These are phyloP conservation scores for Helogale parvula DNA, from an alignment of 2,113 vertebrate species.

Conservation along the genomic window DNA sequence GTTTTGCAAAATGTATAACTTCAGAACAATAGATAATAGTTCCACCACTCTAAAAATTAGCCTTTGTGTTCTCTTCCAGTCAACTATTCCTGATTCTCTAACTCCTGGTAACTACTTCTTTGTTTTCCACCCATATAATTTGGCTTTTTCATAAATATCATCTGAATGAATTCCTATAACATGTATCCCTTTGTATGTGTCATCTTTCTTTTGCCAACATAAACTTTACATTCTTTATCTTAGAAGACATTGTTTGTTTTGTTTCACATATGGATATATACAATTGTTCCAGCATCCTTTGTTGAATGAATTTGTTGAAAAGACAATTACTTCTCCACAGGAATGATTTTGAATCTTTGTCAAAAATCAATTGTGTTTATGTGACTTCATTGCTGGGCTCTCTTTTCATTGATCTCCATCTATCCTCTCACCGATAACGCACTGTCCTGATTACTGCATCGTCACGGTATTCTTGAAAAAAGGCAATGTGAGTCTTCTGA, in stretches of 20 bases:
- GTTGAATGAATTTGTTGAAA: not conserved
- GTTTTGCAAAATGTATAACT: not conserved
- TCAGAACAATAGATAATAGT: not conserved
- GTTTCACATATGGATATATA: not conserved
- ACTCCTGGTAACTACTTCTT: not conserved
- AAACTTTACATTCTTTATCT: not conserved
- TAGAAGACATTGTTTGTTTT: not conserved
- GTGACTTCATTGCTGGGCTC: not conserved
- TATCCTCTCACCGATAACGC: not conserved
- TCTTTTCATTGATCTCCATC: not conserved
- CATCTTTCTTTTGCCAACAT: not conserved
- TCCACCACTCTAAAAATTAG: not conserved
- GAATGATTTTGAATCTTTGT: not conserved
- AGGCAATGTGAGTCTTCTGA: not conserved
- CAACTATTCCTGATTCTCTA: not conserved
- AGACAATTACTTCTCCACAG: not conserved
- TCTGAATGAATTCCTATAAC: not conserved
- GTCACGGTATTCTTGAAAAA: not conserved
- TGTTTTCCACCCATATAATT: not conserved
- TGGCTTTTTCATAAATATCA: not conserved
- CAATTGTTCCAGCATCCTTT: not conserved
- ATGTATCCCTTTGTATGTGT: not conserved
- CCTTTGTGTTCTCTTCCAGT: not conserved
- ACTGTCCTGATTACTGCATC: not conserved
- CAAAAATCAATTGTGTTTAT: not conserved